Evolutionary conservation across 2,888 invertebrate species (phyloP), one percentile per base, ranked within the genome.

Genomic region (Aphodius sticticus): DNA sequence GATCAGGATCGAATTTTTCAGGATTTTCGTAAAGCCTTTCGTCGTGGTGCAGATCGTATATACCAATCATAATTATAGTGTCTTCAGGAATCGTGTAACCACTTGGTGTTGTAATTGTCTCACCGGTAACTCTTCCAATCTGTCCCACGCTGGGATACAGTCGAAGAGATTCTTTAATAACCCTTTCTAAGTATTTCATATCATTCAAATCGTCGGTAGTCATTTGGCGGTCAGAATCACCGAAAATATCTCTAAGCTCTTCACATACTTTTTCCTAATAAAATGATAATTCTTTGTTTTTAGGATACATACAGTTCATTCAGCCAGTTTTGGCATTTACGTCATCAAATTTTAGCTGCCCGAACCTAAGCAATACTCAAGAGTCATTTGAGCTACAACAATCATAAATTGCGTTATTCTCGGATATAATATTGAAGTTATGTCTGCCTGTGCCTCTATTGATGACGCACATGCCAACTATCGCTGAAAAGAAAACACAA

Each of bases 121-220:
- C 86, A n/a, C 84, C 84, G 6, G 84, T 72, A 6, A 79, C 6
- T 78, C 94, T 90, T 2, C 92, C 91, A 84, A 94, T 92, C 83
- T 93, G 91, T 36, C 92, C 92, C 4, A 94, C 94, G 81, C 93
- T 93, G 2, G 94, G 94, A 84, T 92, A 94, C 6, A 94, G 86
- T 69, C 94, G 87, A 26, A 94, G 84, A 0, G 92, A 90, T 85
- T 94, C 94, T 85, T 94, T 94, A 76, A 94, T 92, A 83, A 93
- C 93, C 82, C 91, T 91, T 83, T 94, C 94, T 81, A 94, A 88
- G 82, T 93, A 94, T 77, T 91, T 90, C 91, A 94, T 91, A 76
- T 91, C 90, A 82, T 91, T 87, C 6, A 94, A 87, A 80, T 74
- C 74, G n/a, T 74, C 74, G n/a, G 37, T 36, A 1, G 16, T 74